These are phyloP conservation scores for Triplophysa bombifrons DNA, from an alignment of 2,797 vertebrate genomes.

Conservation along the genomic window DNA sequence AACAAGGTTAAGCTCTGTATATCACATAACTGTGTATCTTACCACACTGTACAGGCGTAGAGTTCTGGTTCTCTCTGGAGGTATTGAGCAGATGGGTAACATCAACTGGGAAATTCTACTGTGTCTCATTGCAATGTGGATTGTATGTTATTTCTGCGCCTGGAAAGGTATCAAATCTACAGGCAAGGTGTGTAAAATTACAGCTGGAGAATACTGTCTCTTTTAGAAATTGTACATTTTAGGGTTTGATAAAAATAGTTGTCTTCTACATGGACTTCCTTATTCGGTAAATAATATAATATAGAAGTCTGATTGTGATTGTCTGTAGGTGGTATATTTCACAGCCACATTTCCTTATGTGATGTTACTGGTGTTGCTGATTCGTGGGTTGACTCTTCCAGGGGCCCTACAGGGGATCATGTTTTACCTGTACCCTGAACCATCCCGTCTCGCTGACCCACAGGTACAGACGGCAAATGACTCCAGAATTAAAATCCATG, in stretches of 20 bases:
- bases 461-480: slow-evolving; percentile 61
- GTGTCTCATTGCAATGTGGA: slow-evolving; percentile 68
- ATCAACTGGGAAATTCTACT: slow-evolving; percentile 72
- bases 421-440: slow-evolving; percentile 75
- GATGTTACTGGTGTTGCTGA: slow-evolving; percentile 73
- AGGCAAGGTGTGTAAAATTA: slow-evolving; percentile 68
- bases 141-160: slow-evolving; percentile 9
- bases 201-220: too few species aligned
- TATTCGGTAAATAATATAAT: neutral
- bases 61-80: slow-evolving; percentile 25
- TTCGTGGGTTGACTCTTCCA: slow-evolving; percentile 75
- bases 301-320: neutral
- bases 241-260: too few species aligned
- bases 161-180: slow-evolving; percentile 77
- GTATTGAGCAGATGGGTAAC: slow-evolving; percentile 69
- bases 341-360: slow-evolving; percentile 76
- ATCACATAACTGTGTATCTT: neutral
- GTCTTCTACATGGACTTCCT: too few species aligned
- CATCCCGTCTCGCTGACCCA: slow-evolving; percentile 67
- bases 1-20: neutral
- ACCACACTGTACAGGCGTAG: slow-evolving; percentile 2
- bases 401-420: slow-evolving; percentile 71
- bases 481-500: neutral
- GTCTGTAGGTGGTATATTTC: slow-evolving; percentile 75
- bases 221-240: too few species aligned